A percentile compares a stretch with the other conserved stretches of the same genome.
These are phyloP conservation scores for Melipona quadrifasciata DNA, from an alignment of 1,140 invertebrate species.

Conservation along the genomic window DNA sequence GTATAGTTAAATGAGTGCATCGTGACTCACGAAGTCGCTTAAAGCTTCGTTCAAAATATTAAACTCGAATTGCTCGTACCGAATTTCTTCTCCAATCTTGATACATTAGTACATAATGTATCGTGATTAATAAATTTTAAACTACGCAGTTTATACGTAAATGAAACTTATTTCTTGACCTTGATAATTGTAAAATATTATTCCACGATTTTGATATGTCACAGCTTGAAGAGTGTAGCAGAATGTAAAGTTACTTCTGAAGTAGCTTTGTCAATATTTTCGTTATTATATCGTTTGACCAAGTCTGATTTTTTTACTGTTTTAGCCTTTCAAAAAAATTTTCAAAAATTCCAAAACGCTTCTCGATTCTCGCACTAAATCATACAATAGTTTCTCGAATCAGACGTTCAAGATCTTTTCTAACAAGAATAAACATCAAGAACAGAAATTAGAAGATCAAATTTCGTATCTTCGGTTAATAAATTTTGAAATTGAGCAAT, in stretches of 20 bases:
- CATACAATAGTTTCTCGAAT: not conserved
- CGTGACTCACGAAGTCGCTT: not conserved
- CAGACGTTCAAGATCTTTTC: not conserved
- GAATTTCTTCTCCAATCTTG: not conserved
- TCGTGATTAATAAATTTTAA: not conserved
- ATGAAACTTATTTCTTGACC: not conserved
- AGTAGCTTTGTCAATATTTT: not conserved
- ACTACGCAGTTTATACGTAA: not conserved
- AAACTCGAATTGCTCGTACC: not conserved
- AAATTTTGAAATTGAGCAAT: too few relatives aligned
- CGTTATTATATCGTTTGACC: not conserved
- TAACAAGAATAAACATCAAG: not conserved
- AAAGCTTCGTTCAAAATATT: not conserved
- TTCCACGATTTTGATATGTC: not conserved
- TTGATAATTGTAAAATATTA: not conserved
- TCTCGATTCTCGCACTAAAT: not conserved
- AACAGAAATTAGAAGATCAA: not conserved
- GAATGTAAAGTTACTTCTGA: not conserved
- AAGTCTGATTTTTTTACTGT: not conserved
- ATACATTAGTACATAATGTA: not conserved
- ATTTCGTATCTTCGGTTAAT: not conserved
- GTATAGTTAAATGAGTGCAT: not conserved
- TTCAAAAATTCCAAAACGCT: not conserved
- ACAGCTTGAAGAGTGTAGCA: not conserved
- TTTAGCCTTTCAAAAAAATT: not conserved